Evolutionary conservation across 2,113 vertebrate species (phyloP).

Genomic region (Oenanthe melanoleuca): DNA sequence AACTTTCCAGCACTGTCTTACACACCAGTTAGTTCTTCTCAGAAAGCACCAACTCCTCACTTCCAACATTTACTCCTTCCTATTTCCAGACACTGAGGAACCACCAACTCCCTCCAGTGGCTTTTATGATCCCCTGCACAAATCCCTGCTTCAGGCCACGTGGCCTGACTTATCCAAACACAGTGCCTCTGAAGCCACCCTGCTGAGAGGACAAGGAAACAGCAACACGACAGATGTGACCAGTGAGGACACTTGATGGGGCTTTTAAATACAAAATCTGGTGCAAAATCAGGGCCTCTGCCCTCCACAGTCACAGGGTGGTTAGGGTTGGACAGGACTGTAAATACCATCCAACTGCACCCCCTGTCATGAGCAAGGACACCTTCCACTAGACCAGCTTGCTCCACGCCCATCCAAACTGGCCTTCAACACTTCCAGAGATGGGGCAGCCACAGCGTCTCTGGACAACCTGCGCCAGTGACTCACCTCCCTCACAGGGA

Average conservation of each 20-base stretch:
- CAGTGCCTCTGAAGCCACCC: not conserved
- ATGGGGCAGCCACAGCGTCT: not conserved
- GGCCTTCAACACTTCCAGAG: not conserved
- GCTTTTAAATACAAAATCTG: not conserved
- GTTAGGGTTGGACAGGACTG: not conserved
- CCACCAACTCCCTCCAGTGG: not conserved
- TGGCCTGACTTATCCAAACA: not conserved
- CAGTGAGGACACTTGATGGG: accelerated
- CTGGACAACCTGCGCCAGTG: not conserved
- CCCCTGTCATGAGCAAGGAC: not conserved
- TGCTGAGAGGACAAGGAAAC: not conserved
- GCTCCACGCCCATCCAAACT: not conserved
- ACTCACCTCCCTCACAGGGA: not conserved
- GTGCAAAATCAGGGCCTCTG: accelerated
- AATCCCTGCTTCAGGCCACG: not conserved
- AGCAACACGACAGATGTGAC: accelerated
- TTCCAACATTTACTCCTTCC: not conserved
- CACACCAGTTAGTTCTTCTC: not conserved
- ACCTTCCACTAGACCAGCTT: not conserved
- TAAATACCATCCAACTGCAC: not conserved
- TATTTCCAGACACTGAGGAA: not conserved
- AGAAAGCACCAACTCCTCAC: not conserved
- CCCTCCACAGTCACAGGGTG: not conserved
- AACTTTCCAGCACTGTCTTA: not conserved
- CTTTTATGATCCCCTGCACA: not conserved